Evolutionary conservation across 1,140 invertebrate species (phyloP), one percentile per base, ranked within the genome.

Genomic region (Battus philenor): DNA sequence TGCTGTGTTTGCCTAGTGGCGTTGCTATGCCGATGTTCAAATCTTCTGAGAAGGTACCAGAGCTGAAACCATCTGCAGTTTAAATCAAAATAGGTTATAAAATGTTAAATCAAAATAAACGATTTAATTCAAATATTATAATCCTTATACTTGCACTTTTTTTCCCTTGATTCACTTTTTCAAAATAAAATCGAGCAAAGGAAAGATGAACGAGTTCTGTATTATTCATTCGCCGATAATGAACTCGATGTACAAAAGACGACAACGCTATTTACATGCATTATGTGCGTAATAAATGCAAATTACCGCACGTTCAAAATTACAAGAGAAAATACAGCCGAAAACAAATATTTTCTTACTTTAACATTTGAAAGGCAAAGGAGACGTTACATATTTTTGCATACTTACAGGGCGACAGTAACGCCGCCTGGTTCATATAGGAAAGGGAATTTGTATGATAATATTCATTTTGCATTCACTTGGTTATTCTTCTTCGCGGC

Each of bases 401-500:
- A 77, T 76, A 41, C 62, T 75, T 68, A 64, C 57, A 52, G 44
- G 53, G 65, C 52, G 66, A 75, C 67, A 71, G 65, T 73, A 72
- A 75, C 63, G 13, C 15, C 50, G 60, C 55, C 54, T 54, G 54
- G 65, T 69, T 77, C 70, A 75, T 77, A 77, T 69, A 74, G 72
- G 69, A 71, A 66, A 68, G 60, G 47, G 67, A 74, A 79, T 84
- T 81, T 78, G 74, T 84, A 84, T 81, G 77, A 81, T 84, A 84
- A 84, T 84, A 81, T 84, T 80, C 73, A 84, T 81, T 79, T 84
- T 84, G 80, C 77, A 78, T 84, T 77, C 73, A 64, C 68, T 67
- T 59, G 24, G 75, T 74, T 78, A 78, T 83, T 79, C 74, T 80
- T 80, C 77, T 72, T 72, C 54, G 59, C 50, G 65, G 62, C 59